Evolutionary conservation across 2,797 vertebrate species (phyloP), one percentile per base, ranked within the genome.

Genomic region (Microctenopoma lineatum): DNA sequence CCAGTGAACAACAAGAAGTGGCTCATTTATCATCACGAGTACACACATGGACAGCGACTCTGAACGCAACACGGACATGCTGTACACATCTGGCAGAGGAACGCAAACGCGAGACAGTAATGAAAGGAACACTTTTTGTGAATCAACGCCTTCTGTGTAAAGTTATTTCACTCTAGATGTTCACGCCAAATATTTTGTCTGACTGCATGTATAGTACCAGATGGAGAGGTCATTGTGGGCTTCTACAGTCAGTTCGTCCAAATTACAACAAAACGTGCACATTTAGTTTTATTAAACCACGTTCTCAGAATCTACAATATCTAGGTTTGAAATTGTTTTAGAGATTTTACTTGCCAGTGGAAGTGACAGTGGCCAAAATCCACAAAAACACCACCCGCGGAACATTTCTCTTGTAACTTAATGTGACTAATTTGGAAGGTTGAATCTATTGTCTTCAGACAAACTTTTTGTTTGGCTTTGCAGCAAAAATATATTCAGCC

Each of bases 1-100:
- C 73, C 78, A 80, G 83, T 86, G 80, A 90, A 89, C 87, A 87
- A 81, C 60, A 75, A 82, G 77, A 73, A 67, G 75, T 66, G 74
- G 76, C 71, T 84, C 89, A 84, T 90, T 85, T 66, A 89, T 91
- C 87, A 89, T 62, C 21, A 26, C 4, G 36, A 47, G 38, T 58
- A 29, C 52, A 25, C 64, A 60, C 73, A 7, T 77, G 73, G 77
- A 85, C 87, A 84, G 79, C 70, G 29, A 39, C 8, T 38, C 61
- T 4, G n/a, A 70, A 39, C 0, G 10, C 48, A 73, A 69, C 29
- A 71, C 63, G 61, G 26, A 75, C 57, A 46, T 61, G 65, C 48
- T 58, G 46, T 60, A 59, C 12, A 16, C 26, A 29, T 54, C 50
- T 21, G 21, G 21, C 34, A 34, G 7, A 32, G 4, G 5, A 32